These are phyloP conservation scores for Nematostella vectensis DNA, from an alignment of 92 coral and sea anemone genomes.

Conservation along the genomic window DNA sequence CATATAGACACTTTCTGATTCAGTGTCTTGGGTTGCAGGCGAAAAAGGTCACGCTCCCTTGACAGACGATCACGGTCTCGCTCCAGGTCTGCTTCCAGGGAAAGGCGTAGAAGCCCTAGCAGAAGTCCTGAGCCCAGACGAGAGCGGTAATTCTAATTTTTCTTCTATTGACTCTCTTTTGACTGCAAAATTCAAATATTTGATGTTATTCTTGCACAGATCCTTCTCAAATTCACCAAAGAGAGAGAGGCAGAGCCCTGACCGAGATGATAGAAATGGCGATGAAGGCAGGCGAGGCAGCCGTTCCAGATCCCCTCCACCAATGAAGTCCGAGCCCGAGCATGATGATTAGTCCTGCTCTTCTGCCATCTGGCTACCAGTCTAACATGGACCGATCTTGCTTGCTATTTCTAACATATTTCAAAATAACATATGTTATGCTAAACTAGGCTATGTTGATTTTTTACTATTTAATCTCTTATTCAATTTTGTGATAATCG, in stretches of 20 bases:
- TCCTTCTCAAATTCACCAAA: conserved; percentile 16
- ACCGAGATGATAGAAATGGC: conserved; percentile 11
- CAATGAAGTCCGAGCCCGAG: too few relatives aligned
- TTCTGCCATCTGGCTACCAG: too few relatives aligned
- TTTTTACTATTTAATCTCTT: too few relatives aligned
- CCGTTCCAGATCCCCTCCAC: conserved; percentile 8
- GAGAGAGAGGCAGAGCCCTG: conserved; percentile 7
- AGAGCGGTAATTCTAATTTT: conserved; percentile 5
- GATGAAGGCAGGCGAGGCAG: conserved; percentile 15
- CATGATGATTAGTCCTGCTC: conserved; percentile 1
- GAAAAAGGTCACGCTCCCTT: not conserved
- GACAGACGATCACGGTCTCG: conserved; percentile 25
- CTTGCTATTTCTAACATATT: too few relatives aligned
- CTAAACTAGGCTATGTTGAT: too few relatives aligned
- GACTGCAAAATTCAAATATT: not conserved
- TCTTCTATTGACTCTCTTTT: not conserved
- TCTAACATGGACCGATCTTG: too few relatives aligned
- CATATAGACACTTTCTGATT: not conserved
- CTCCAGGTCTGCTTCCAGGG: conserved; percentile 26
- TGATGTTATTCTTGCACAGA: not conserved
- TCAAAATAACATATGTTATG: too few relatives aligned
- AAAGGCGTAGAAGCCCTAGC: conserved; percentile 21
- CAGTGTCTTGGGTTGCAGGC: not conserved
- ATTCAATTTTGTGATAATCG: too few relatives aligned
- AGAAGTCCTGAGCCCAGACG: conserved; percentile 9